Conservation (phyloP, 2,797 vertebrate genomes). For the Scolopax bukidnonensis region DNA sequence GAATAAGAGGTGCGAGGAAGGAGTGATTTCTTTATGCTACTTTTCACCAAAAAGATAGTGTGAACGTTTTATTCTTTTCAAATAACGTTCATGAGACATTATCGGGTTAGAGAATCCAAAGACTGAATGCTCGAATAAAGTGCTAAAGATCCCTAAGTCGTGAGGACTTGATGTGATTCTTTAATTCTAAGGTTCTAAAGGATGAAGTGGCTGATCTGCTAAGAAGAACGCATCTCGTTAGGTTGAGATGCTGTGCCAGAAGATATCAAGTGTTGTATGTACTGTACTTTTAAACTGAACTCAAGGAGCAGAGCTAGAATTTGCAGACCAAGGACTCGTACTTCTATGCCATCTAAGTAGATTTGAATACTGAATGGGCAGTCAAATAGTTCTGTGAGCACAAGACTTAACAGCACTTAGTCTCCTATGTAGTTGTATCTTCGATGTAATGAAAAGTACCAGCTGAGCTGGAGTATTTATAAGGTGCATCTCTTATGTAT, state of each 20-base stretch:
- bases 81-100: neutral
- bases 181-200: slow-evolving; percentile 8
- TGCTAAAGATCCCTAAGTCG: neutral
- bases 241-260: neutral
- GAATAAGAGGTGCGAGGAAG: neutral
- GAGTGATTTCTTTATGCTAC: neutral
- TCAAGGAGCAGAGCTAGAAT: neutral
- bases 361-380: neutral
- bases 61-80: neutral
- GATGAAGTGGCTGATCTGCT: slow-evolving; percentile 34
- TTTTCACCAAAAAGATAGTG: neutral
- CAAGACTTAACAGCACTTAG: neutral
- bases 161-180: neutral
- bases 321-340: neutral
- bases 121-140: neutral
- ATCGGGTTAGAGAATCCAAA: neutral
- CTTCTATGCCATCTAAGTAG: neutral
- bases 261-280: neutral
- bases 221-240: neutral
- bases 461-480: neutral
- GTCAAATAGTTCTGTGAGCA: neutral
- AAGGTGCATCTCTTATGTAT: neutral
- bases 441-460: neutral
- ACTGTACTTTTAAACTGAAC: neutral
- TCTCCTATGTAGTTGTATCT: neutral